A percentile compares a stretch with the other conserved stretches of the same genome.
Conservation (phyloP, 2,888 invertebrate species). For the Therioaphis trifolii region DNA sequence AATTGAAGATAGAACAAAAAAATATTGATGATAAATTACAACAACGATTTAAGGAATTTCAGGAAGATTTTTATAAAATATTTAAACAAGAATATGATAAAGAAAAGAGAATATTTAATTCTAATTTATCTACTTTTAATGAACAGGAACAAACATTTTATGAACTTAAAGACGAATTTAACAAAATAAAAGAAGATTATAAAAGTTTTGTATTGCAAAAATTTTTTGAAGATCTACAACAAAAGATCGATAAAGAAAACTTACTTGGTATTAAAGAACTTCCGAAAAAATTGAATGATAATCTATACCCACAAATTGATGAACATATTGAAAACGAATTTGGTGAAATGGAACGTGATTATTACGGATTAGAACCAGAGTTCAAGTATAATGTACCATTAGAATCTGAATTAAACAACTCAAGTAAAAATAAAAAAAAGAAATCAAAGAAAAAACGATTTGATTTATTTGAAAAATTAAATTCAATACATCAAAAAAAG, state of each 20-base stretch:
- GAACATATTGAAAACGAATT: conserved; percentile 22
- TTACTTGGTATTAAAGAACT: conserved; percentile 9
- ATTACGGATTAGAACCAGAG: conserved; percentile 21
- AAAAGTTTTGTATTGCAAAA: conserved; percentile 29
- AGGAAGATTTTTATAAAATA: conserved; percentile 35
- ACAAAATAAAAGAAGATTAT: conserved; percentile 27
- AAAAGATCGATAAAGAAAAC: neutral
- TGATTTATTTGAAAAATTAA: conserved; percentile 40
- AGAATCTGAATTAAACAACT: neutral
- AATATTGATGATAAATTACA: conserved; percentile 19
- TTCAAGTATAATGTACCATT: conserved; percentile 33
- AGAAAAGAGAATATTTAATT: conserved; percentile 21
- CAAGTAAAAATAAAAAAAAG: neutral
- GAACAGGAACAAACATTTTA: conserved; percentile 32
- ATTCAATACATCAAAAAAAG: conserved; percentile 21
- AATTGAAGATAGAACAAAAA: conserved; percentile 40
- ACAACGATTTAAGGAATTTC: conserved; percentile 23
- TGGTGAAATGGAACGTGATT: conserved; percentile 31
- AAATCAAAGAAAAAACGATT: neutral
- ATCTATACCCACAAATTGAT: neutral
- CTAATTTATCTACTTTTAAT: neutral
- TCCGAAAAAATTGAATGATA: neutral
- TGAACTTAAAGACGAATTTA: conserved; percentile 20
- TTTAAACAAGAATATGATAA: conserved; percentile 38
- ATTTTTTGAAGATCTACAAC: conserved; percentile 22